Percentiles rank a stretch among this genome's conserved stretches.
phyloP scores from a whole-genome alignment of 2,113 vertebrate genomes.

The Proterorhinus semilunaris region DNA sequence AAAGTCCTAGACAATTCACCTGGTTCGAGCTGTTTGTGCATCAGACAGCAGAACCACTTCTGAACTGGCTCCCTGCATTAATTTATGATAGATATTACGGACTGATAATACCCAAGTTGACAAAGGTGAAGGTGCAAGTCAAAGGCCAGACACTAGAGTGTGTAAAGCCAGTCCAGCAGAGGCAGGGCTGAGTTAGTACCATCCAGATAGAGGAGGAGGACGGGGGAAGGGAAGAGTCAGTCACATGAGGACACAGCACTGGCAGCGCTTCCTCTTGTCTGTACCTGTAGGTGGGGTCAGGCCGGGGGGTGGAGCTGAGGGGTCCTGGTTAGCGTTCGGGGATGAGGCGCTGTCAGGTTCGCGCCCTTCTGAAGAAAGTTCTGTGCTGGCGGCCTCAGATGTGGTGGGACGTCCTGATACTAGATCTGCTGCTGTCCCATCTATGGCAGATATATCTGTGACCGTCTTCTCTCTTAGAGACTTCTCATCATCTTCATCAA shows the following conservation, averaged over 20 bases:
- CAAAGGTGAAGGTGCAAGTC: constrained; percentile 46
- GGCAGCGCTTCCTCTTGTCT: constrained; percentile 99
- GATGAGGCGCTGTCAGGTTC: constrained; percentile 82
- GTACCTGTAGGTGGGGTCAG: constrained; percentile 92
- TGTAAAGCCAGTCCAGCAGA: constrained; percentile 53
- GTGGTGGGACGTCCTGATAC: constrained; percentile 85
- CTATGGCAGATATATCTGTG: constrained; percentile 89
- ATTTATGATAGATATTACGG: constrained; percentile 8
- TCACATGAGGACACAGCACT: constrained; percentile 99
- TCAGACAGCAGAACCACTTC: constrained; percentile 20
- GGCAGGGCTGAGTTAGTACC: constrained; percentile 86
- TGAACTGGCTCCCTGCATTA: constrained; percentile 1
- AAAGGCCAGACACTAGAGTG: constrained; percentile 42
- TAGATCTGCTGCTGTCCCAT: constrained; percentile 92
- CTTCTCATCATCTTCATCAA: constrained; percentile 95
- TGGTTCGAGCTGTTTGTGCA: constrained; percentile 29
- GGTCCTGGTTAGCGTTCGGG: constrained; percentile 78
- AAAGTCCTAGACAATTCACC: constrained; percentile 30
- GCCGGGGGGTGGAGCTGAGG: constrained; percentile 64
- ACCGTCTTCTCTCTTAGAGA: constrained; percentile 96
- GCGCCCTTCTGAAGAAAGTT: constrained; percentile 93
- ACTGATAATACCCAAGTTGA: constrained; percentile 22
- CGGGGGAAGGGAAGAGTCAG: constrained; percentile 70
- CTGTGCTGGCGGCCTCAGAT: constrained; percentile 88
- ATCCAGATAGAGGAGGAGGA: constrained; percentile 76